phyloP scores from a whole-genome alignment of 2,113 vertebrate species.

The Aptenodytes forsteri region DNA sequence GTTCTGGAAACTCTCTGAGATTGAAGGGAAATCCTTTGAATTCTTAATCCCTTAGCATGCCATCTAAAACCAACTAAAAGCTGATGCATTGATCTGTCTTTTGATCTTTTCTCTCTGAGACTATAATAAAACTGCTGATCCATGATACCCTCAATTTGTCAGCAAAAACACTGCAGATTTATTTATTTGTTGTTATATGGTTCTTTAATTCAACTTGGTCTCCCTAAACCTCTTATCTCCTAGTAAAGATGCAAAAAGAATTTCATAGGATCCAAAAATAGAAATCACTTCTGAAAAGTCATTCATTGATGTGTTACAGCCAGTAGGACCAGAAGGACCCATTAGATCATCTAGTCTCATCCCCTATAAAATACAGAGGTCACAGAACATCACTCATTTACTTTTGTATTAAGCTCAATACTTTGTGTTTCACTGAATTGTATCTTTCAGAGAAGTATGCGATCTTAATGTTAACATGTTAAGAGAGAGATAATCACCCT shows the following conservation, averaged over 20 bases:
- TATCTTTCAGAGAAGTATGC: neutral
- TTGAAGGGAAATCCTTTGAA: slow-evolving; percentile 44
- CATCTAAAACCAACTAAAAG: slow-evolving; percentile 31
- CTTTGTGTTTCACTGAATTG: neutral
- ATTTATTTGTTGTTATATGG: neutral
- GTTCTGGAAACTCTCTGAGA: slow-evolving; percentile 33
- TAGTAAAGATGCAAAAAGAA: neutral
- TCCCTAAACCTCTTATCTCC: neutral
- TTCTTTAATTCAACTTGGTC: neutral
- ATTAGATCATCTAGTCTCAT: neutral
- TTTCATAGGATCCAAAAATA: neutral
- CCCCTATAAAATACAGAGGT: neutral
- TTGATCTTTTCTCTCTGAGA: slow-evolving; percentile 44
- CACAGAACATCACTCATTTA: neutral
- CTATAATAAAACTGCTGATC: slow-evolving; percentile 50
- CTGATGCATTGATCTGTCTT: slow-evolving; percentile 43
- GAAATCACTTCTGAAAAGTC: neutral
- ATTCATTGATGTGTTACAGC: neutral
- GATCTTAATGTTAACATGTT: neutral
- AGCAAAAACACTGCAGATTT: neutral
- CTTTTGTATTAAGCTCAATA: neutral
- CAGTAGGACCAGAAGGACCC: neutral
- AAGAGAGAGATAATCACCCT: neutral
- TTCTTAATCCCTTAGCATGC: slow-evolving; percentile 43
- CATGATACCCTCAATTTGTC: slow-evolving; percentile 44